These are phyloP conservation scores for Strigamia maritima DNA, from an alignment of 2,888 invertebrate species.

Conservation along the genomic window DNA sequence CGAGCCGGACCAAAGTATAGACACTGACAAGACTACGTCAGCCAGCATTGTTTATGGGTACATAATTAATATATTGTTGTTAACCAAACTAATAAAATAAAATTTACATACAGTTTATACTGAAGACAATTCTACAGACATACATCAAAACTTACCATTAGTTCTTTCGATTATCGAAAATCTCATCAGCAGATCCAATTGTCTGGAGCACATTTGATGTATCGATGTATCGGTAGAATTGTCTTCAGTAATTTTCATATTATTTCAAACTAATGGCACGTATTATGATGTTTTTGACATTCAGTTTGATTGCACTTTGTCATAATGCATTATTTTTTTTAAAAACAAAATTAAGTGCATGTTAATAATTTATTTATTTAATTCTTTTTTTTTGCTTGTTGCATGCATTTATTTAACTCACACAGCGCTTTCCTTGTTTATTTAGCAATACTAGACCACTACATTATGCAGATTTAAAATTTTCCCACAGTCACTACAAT, in stretches of 20 bases:
- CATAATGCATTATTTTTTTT: no score
- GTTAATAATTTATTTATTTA: not conserved
- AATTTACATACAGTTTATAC: no score
- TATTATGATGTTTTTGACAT: no score
- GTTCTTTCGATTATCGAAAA: no score
- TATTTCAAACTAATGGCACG: no score
- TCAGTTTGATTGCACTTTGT: no score
- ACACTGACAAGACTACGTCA: not conserved
- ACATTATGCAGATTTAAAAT: constrained; percentile 39
- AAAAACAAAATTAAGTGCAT: not conserved
- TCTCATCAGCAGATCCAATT: no score
- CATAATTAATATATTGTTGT: not conserved
- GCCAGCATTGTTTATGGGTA: not conserved
- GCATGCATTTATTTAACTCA: not conserved
- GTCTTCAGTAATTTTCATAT: no score
- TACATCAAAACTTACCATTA: no score
- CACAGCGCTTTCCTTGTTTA: constrained; percentile 16
- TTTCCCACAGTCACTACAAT: constrained; percentile 37
- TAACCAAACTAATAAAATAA: not conserved
- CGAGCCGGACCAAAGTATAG: not conserved
- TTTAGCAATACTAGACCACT: constrained; percentile 16
- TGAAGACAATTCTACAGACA: no score
- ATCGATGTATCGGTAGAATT: no score
- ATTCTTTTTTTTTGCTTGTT: not conserved
- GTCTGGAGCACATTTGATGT: no score